Evolutionary conservation across 2,113 vertebrate genomes (phyloP).

Genomic region (Nanger granti): DNA sequence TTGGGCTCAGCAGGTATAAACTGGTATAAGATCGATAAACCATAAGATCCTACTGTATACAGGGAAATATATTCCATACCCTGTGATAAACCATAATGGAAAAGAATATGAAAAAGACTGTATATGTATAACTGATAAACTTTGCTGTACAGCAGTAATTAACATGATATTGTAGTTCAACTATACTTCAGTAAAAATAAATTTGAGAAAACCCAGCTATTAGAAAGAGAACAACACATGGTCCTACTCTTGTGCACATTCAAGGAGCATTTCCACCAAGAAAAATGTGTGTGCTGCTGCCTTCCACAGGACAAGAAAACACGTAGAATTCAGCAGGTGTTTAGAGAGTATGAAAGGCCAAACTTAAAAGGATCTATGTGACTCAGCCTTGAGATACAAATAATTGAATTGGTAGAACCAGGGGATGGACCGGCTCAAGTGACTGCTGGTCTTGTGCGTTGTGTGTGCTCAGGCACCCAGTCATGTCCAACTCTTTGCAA

Average conservation of each 20-base stretch:
- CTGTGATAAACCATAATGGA: neutral
- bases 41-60: neutral
- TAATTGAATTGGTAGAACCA: neutral
- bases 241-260: neutral
- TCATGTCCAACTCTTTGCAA: neutral
- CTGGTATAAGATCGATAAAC: neutral
- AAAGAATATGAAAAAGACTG: neutral
- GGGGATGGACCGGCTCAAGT: accelerated
- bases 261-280: neutral
- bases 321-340: neutral
- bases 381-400: neutral
- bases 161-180: neutral
- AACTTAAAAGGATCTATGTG: neutral
- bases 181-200: neutral
- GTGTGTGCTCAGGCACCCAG: neutral
- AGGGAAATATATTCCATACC: neutral
- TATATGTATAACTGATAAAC: neutral
- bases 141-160: neutral
- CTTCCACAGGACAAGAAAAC: neutral
- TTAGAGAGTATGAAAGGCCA: neutral
- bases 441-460: neutral
- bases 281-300: neutral
- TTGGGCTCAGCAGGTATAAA: neutral
- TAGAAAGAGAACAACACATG: neutral
- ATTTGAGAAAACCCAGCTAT: neutral